Conservation (phyloP, 92 coral and sea anemone species). For the Porites divaricata region DNA sequence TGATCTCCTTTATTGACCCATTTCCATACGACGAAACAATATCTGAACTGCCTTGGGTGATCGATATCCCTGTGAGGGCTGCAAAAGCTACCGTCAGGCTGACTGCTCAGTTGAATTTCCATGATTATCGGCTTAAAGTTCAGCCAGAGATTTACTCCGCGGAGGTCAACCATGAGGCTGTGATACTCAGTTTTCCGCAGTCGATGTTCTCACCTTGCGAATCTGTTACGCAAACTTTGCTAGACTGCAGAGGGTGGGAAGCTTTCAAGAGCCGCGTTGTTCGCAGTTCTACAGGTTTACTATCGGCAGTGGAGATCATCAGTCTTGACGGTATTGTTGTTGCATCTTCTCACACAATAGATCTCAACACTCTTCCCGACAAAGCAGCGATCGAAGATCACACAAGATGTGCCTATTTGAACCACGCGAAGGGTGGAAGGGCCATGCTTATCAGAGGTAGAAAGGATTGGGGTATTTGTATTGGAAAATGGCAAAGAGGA, state of each 20-base stretch:
- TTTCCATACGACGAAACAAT: conserved; percentile 29
- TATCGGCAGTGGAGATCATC: conserved; percentile 63
- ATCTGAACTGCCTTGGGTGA: conserved; percentile 21
- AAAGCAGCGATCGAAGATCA: conserved; percentile 24
- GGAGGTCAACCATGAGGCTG: conserved; percentile 12
- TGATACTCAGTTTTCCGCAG: conserved; percentile 43
- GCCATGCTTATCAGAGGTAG: conserved; percentile 62
- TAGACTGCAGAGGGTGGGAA: conserved; percentile 43
- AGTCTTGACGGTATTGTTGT: conserved; percentile 35
- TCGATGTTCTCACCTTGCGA: conserved; percentile 50
- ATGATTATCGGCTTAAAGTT: conserved; percentile 30
- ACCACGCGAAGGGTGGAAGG: conserved; percentile 51
- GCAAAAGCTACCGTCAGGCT: conserved; percentile 14
- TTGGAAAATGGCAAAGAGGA: conserved; percentile 49
- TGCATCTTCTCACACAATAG: conserved; percentile 57
- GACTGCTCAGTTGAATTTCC: background rate
- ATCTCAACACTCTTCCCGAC: conserved; percentile 44
- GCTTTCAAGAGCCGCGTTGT: conserved; percentile 54
- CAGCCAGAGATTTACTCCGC: conserved; percentile 37
- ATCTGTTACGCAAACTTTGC: conserved; percentile 30
- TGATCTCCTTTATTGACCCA: conserved; percentile 17
- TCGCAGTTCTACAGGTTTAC: conserved; percentile 38
- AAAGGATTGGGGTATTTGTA: conserved; percentile 58
- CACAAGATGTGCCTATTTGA: conserved; percentile 14
- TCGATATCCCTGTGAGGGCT: conserved; percentile 38